Evolutionary conservation across 2,888 invertebrate species (phyloP).

Genomic region (Eupithecia subumbrata): DNA sequence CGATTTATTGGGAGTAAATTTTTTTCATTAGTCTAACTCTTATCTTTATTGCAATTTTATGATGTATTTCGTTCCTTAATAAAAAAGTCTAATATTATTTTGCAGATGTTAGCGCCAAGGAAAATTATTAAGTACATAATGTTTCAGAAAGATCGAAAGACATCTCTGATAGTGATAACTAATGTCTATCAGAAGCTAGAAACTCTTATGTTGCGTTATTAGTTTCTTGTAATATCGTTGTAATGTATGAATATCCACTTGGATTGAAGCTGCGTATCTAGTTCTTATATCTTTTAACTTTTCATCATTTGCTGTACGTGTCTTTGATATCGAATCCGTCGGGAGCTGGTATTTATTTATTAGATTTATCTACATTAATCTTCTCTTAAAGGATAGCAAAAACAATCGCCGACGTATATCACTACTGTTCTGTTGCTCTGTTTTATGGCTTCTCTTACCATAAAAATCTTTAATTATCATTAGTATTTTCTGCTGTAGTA

Average conservation of each 20-base stretch:
- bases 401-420: slow-evolving; percentile 20
- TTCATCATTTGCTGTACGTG: slow-evolving; percentile 12
- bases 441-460: slow-evolving; percentile 23
- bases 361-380: slow-evolving; percentile 24
- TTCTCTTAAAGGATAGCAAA: slow-evolving; percentile 25
- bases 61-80: not conserved
- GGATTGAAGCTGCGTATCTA: slow-evolving; percentile 18
- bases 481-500: slow-evolving; percentile 7
- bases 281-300: slow-evolving; percentile 25
- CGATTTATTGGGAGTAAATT: not conserved
- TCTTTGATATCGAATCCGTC: slow-evolving; percentile 16
- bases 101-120: not conserved
- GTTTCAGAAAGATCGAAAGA: not conserved
- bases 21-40: not conserved
- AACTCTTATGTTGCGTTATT: slow-evolving; percentile 34
- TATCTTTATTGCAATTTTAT: not conserved
- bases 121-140: not conserved
- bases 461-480: slow-evolving; percentile 17
- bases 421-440: slow-evolving; percentile 10
- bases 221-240: slow-evolving; percentile 42
- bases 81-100: not conserved
- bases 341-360: slow-evolving; percentile 26
- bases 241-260: slow-evolving; percentile 43
- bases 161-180: not conserved
- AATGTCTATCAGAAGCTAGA: slow-evolving; percentile 2